Base-by-base conservation (phyloP, 2,797 vertebrate genomes). In the Sebastes alutus region DNA sequence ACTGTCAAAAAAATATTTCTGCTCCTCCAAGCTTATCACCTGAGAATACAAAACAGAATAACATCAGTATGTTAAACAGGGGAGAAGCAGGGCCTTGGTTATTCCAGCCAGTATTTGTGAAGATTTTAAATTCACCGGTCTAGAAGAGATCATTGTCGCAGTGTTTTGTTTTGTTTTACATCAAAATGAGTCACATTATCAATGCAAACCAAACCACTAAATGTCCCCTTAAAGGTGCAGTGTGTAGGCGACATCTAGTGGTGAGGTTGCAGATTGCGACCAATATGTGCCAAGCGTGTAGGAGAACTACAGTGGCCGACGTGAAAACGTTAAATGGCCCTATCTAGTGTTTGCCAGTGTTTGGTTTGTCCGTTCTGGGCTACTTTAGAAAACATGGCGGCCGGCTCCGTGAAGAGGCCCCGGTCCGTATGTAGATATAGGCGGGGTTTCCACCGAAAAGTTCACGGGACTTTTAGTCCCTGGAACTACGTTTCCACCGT, bases 1-100 rank as follows among this genome's bases (percentile, higher is more conserved):
- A 66, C 96, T 96, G 94, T 99, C 99, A 58, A 99, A 99, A 91
- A 99, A 98, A 88, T 97, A 99, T 64, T 96, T 95, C 69, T 96
- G 87, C 58, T 98, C 97, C 2, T 97, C 95, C 89, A 98, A 94
- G 87, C 97, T 97, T 75, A 94, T 91, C 35, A 97, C 89, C 98
- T 99, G 68, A 68, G 86, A 75, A 71, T 67, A 12, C 33, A 71
- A 80, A 55, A 52, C 25, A 61, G 9, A 76, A 29, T 13, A 1
- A 29, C 11, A 55, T 56, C 2, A 18, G 62, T 32, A 73, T 54
- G 2, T 33, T 22, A 38, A 63, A 63, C 9, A 59, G 18, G n/a
- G 32, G 4, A 65, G 38, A 35, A n/a, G 25, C 3, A 16, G 7
- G 4, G 5, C 5, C n/a, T 23, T 52, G 16, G 29, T n/a, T 55